Conservation (phyloP, 2,888 invertebrate species). For the Pediacus dermestoides region DNA sequence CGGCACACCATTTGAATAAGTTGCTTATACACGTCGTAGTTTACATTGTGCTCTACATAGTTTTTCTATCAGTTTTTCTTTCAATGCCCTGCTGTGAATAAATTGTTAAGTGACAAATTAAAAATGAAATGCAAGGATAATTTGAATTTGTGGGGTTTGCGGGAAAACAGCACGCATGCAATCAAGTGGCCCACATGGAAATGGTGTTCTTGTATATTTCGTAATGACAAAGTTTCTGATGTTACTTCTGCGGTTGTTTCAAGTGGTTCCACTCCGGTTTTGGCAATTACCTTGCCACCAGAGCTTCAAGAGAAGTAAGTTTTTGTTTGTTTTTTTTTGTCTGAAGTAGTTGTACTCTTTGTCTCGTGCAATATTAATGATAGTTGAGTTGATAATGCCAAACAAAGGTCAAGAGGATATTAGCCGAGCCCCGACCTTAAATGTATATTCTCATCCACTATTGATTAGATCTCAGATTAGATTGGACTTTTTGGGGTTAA, state of each 20-base stretch:
- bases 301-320: constrained; percentile 21
- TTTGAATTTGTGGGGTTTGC: constrained; percentile 34
- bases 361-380: too few relatives aligned
- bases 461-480: background rate
- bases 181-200: constrained; percentile 17
- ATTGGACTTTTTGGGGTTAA: background rate
- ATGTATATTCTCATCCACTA: constrained; percentile 4
- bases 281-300: constrained; percentile 39
- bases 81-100: background rate
- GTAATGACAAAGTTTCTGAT: constrained; percentile 28
- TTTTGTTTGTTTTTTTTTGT: constrained; percentile 2
- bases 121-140: constrained; percentile 24
- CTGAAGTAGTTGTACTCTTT: too few relatives aligned
- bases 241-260: constrained; percentile 11
- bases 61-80: too few relatives aligned
- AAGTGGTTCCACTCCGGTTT: constrained; percentile 36
- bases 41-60: background rate
- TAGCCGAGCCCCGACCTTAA: constrained; percentile 5
- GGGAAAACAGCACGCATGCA: constrained; percentile 16
- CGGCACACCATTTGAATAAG: constrained; percentile 12
- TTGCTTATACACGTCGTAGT: background rate
- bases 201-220: constrained; percentile 31
- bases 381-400: too few relatives aligned
- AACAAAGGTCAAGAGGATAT: constrained; percentile 8
- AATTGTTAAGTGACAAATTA: background rate